Conservation (phyloP, 2,888 invertebrate genomes). For the Sympetrum striolatum region DNA sequence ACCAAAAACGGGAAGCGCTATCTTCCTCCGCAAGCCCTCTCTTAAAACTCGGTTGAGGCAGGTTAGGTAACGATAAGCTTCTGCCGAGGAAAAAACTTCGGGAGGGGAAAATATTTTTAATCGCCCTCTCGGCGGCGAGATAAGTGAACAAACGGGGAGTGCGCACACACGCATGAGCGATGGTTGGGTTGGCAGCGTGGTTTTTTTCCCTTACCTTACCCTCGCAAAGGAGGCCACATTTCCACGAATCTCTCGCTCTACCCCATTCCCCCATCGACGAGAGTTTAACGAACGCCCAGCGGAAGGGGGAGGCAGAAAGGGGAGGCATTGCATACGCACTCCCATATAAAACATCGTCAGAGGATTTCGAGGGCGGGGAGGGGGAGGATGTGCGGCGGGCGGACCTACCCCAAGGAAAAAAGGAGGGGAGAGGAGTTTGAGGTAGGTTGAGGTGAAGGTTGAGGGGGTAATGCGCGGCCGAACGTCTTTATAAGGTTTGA, state of each 20-base stretch:
- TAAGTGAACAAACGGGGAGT: not conserved
- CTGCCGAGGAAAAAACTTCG: not conserved
- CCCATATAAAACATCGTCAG: not conserved
- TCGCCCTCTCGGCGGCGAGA: constrained; percentile 22
- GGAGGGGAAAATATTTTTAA: constrained; percentile 3
- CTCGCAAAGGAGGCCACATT: constrained; percentile 19
- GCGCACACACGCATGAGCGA: not conserved
- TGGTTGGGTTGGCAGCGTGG: not conserved
- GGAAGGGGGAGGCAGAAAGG: constrained; percentile 6
- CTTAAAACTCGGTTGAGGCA: constrained; percentile 34
- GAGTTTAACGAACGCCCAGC: constrained; percentile 40
- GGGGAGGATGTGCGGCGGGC: not conserved
- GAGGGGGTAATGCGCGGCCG: not conserved
- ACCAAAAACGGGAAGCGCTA: constrained; percentile 39
- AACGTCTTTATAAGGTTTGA: too few relatives aligned
- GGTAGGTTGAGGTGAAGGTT: not conserved
- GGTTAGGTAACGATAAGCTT: constrained; percentile 22
- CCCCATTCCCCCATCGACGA: not conserved
- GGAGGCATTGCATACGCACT: not conserved
- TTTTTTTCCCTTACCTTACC: not conserved
- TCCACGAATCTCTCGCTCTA: constrained; percentile 18
- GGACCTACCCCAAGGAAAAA: not conserved
- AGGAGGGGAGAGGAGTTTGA: not conserved
- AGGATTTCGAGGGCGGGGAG: not conserved
- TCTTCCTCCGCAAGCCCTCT: constrained; percentile 18